phyloP scores from a whole-genome alignment of 2,888 invertebrate genomes.

The Oligia strigilis region DNA sequence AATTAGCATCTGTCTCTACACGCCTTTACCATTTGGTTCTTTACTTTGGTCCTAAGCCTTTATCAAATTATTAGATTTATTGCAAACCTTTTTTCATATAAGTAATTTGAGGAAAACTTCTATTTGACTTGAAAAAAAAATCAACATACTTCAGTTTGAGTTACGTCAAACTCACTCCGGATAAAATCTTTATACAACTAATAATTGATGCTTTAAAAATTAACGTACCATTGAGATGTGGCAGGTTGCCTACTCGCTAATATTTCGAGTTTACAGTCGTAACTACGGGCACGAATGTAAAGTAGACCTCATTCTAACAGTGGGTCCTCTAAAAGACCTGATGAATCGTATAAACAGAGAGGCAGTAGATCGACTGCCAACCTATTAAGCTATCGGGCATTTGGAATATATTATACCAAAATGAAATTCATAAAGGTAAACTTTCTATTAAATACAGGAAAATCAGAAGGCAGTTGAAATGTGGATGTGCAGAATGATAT shows the following conservation, averaged over 20 bases:
- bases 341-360: constrained; percentile 76
- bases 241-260: constrained; percentile 87
- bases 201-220: constrained; percentile 62
- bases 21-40: background rate
- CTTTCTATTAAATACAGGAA: constrained; percentile 47
- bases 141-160: constrained; percentile 53
- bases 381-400: constrained; percentile 51
- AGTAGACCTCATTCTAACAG: constrained; percentile 84
- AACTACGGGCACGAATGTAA: constrained; percentile 85
- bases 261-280: constrained; percentile 81
- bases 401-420: constrained; percentile 42
- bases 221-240: constrained; percentile 80
- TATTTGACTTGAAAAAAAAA: constrained; percentile 9
- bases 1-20: constrained; percentile 3
- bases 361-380: constrained; percentile 53
- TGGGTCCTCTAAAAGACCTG: constrained; percentile 82
- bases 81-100: constrained; percentile 29
- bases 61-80: constrained; percentile 13
- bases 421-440: constrained; percentile 62
- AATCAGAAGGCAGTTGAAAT: constrained; percentile 69
- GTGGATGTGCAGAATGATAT: constrained; percentile 85
- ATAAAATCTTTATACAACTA: constrained; percentile 44
- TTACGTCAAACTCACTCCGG: constrained; percentile 61
- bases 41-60: background rate
- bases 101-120: background rate